Evolutionary conservation across 2,888 invertebrate genomes (phyloP).

Genomic region (Volucella bombylans): DNA sequence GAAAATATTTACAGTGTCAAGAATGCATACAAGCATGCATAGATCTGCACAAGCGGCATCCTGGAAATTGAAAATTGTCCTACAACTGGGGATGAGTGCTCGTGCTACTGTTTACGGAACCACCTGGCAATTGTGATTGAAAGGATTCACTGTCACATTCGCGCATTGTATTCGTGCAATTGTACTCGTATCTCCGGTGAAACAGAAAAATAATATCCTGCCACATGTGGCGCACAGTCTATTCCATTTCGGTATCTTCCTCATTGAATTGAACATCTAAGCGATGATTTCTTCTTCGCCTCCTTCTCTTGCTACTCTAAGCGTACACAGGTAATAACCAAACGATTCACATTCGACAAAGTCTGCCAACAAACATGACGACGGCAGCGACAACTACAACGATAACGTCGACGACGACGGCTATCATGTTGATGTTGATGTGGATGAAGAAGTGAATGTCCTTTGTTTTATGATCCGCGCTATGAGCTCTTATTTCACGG

Average conservation of each 20-base stretch:
- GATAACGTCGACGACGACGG: background rate
- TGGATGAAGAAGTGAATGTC: conserved; percentile 40
- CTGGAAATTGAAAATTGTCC: conserved; percentile 46
- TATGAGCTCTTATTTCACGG: conserved; percentile 55
- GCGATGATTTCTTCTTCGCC: conserved; percentile 46
- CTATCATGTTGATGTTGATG: background rate
- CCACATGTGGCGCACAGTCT: conserved; percentile 33
- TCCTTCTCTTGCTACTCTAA: background rate
- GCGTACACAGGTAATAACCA: conserved; percentile 26
- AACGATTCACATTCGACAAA: conserved; percentile 33
- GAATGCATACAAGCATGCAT: conserved; percentile 33
- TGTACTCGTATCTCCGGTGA: conserved; percentile 21
- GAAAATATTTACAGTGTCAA: conserved; percentile 56
- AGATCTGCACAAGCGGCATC: conserved; percentile 47
- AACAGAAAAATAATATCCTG: conserved; percentile 58
- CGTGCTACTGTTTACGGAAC: no score
- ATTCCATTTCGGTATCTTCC: background rate
- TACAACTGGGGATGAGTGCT: no score
- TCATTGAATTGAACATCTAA: conserved; percentile 1
- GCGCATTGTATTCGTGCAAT: background rate
- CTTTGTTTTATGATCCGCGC: conserved; percentile 55
- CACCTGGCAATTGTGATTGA: conserved; percentile 28
- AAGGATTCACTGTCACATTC: conserved; percentile 13
- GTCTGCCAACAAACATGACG: background rate
- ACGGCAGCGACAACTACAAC: conserved; percentile 3